These are phyloP conservation scores for Papio anubis DNA, from an alignment of 2,113 vertebrate genomes.

Conservation along the genomic window DNA sequence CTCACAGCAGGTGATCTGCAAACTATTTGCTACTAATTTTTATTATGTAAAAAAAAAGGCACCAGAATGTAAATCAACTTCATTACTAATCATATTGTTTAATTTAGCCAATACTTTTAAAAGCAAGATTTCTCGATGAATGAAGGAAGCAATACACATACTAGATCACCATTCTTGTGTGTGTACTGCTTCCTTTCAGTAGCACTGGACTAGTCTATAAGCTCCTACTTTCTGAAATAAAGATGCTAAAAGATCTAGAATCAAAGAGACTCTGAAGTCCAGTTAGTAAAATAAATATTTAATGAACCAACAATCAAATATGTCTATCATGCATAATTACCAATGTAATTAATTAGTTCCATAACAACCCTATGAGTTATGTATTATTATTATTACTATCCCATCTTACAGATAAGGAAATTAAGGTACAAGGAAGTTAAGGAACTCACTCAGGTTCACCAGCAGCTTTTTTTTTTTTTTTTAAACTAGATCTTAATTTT, in stretches of 20 bases:
- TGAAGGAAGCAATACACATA: neutral
- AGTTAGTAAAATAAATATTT: slow-evolving; percentile 9
- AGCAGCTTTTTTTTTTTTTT: neutral
- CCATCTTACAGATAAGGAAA: neutral
- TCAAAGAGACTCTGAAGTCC: neutral
- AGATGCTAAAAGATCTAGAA: neutral
- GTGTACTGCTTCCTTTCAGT: neutral
- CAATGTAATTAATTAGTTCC: neutral
- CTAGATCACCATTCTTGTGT: no score
- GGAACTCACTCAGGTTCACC: neutral
- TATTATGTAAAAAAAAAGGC: neutral
- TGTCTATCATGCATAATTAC: neutral
- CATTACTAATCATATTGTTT: neutral
- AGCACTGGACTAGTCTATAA: neutral
- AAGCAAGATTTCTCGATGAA: neutral
- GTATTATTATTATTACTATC: neutral
- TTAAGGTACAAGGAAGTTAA: neutral
- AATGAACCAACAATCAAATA: neutral
- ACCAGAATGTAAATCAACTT: neutral
- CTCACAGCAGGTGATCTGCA: neutral
- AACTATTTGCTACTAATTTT: neutral
- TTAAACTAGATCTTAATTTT: no score
- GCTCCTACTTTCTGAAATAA: neutral
- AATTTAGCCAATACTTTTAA: slow-evolving; percentile 18
- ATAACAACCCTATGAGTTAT: neutral